phyloP scores from a whole-genome alignment of 2,888 invertebrate genomes.

The Lobophora halterata region DNA sequence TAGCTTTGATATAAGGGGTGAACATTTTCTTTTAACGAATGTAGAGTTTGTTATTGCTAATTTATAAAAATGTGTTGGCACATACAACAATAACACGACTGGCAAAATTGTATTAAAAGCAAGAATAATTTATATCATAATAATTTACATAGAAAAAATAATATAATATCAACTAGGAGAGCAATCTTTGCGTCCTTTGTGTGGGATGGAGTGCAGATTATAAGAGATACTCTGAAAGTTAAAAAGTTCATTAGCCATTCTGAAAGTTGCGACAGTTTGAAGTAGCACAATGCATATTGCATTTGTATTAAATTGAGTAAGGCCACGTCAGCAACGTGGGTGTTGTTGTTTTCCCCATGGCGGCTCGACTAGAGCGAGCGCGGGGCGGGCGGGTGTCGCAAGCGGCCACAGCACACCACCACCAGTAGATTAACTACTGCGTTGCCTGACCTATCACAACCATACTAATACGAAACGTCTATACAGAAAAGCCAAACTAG shows the following conservation, averaged over 20 bases:
- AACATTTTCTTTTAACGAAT: not conserved
- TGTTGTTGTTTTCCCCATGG: conserved; percentile 61
- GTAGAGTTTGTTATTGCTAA: not conserved
- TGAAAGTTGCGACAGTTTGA: conserved; percentile 42
- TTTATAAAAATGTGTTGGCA: no score
- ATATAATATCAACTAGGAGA: no score
- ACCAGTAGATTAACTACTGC: conserved; percentile 21
- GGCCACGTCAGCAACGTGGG: conserved; percentile 53
- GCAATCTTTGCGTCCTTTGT: no score
- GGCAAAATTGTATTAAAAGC: no score
- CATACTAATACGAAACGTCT: not conserved
- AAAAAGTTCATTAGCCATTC: conserved; percentile 18
- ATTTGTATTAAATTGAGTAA: conserved; percentile 45
- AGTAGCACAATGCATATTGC: conserved; percentile 49
- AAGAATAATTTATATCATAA: no score
- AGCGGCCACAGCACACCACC: conserved; percentile 28
- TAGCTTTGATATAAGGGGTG: conserved; percentile 1
- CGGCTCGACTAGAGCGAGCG: conserved; percentile 38
- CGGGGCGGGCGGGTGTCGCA: conserved; percentile 57
- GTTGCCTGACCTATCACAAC: conserved; percentile 9
- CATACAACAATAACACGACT: no score
- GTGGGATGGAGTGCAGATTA: no score
- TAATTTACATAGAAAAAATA: no score
- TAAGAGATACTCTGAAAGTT: conserved; percentile 3
- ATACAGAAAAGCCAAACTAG: not conserved